These are phyloP conservation scores for Spinibarbus caldwelli DNA, from an alignment of 2,797 vertebrate species.

Conservation along the genomic window DNA sequence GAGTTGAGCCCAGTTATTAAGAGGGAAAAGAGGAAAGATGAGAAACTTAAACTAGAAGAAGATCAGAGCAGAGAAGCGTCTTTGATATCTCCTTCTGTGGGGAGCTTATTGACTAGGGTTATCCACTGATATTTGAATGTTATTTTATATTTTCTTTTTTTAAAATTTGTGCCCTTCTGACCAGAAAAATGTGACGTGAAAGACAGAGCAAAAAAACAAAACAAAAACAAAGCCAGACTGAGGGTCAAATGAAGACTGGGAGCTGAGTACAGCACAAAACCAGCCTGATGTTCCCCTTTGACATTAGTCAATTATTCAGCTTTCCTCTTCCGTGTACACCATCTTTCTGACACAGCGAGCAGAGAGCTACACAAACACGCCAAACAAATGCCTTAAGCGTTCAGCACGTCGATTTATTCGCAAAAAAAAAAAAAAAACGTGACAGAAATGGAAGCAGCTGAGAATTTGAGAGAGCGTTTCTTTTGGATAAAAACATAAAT, in stretches of 20 bases:
- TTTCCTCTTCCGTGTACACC: conserved; percentile 57
- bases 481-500: conserved; percentile 51
- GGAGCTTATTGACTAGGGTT: conserved; percentile 57
- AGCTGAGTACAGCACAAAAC: conserved; percentile 54
- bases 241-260: conserved; percentile 45
- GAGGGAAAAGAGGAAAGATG: conserved; percentile 49
- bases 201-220: conserved; percentile 45
- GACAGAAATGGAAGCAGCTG: conserved; percentile 58
- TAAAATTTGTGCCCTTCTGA: conserved; percentile 58
- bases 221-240: conserved; percentile 44
- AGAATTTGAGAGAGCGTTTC: conserved; percentile 57
- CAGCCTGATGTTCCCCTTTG: conserved; percentile 26
- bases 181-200: conserved; percentile 60
- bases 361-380: conserved; percentile 59
- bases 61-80: conserved; percentile 50
- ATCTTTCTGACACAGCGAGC: conserved; percentile 52
- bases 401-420: conserved; percentile 52
- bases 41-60: conserved; percentile 50
- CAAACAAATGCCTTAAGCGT: conserved; percentile 58
- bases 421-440: conserved; percentile 42
- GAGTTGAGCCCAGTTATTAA: conserved; percentile 47
- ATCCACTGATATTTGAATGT: conserved; percentile 53
- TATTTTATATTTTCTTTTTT: not conserved
- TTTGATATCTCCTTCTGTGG: conserved; percentile 45
- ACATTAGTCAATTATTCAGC: conserved; percentile 45